phyloP scores from a whole-genome alignment of 2,888 invertebrate species.

The Neoitamus cyanurus region DNA sequence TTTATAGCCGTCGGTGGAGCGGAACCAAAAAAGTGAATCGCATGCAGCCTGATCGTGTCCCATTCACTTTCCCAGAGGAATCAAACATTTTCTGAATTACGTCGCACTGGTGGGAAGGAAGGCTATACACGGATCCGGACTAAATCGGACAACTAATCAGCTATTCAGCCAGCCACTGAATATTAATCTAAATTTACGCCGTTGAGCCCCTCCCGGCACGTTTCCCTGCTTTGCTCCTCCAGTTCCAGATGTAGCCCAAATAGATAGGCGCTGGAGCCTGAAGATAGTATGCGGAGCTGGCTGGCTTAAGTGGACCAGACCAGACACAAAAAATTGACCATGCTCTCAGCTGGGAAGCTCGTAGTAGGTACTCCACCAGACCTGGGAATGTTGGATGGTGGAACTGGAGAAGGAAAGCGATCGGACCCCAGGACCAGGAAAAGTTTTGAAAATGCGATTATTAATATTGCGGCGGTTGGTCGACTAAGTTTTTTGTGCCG shows the following conservation, averaged over 20 bases:
- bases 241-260: not conserved
- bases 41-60: not conserved
- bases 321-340: not conserved
- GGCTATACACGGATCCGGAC: not conserved
- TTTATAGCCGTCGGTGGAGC: not conserved
- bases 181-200: slow-evolving; percentile 19
- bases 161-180: slow-evolving; percentile 11
- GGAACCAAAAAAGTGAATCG: not conserved
- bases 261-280: not conserved
- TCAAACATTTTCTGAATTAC: not conserved
- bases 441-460: slow-evolving; percentile 38
- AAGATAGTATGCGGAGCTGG: not conserved
- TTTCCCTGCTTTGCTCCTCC: not conserved
- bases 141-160: slow-evolving; percentile 3
- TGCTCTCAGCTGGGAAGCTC: not conserved
- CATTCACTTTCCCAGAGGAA: not conserved
- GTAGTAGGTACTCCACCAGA: not conserved
- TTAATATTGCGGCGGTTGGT: slow-evolving; percentile 28
- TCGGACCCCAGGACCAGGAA: not conserved
- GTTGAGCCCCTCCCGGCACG: not conserved
- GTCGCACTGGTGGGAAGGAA: not conserved
- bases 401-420: not conserved
- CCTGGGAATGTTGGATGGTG: not conserved
- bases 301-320: not conserved
- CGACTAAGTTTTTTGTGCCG: not conserved